These are phyloP conservation scores for Syrrhaptes paradoxus DNA, from an alignment of 2,113 vertebrate species.

Conservation along the genomic window DNA sequence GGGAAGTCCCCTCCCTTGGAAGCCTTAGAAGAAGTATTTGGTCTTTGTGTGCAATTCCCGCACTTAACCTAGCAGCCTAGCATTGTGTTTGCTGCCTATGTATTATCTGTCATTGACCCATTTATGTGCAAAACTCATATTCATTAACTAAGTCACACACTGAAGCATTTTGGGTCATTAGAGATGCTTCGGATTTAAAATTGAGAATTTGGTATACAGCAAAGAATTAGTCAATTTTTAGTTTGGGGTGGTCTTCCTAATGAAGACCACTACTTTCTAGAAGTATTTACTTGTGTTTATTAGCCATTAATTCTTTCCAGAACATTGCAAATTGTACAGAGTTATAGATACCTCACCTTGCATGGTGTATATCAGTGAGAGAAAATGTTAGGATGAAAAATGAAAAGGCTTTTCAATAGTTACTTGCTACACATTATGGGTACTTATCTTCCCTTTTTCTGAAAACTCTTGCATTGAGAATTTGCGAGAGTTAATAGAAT, in stretches of 20 bases:
- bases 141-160: not conserved
- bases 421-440: not conserved
- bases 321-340: not conserved
- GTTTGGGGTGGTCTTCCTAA: not conserved
- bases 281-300: not conserved
- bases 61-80: fast-evolving
- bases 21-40: not conserved
- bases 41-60: not conserved
- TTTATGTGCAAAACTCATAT: not conserved
- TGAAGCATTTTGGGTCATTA: not conserved
- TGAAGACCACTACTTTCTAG: not conserved
- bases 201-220: not conserved
- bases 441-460: not conserved
- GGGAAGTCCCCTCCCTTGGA: not conserved
- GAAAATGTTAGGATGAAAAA: not conserved
- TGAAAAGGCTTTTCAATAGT: not conserved
- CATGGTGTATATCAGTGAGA: fast-evolving
- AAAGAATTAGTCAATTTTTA: not conserved
- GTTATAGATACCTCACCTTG: not conserved
- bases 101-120: not conserved
- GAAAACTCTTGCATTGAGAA: not conserved
- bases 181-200: not conserved
- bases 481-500: not conserved
- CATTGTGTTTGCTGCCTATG: fast-evolving
- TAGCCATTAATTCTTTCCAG: not conserved